These are phyloP conservation scores for Pycnonotus jocosus DNA, from an alignment of 2,113 vertebrate species.

Conservation along the genomic window DNA sequence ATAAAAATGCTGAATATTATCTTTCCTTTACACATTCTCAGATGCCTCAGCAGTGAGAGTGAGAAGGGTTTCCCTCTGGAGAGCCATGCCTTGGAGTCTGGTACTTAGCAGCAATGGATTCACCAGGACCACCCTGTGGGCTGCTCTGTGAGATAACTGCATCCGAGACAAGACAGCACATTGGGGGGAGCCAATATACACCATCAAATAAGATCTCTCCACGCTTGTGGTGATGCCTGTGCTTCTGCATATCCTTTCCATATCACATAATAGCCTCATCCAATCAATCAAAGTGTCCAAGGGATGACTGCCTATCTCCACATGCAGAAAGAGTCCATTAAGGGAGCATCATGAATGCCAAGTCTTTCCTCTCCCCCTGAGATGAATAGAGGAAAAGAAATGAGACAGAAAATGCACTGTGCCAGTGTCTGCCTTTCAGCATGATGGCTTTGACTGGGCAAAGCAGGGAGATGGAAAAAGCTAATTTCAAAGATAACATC, in stretches of 20 bases:
- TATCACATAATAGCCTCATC: background rate
- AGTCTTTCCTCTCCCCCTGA: background rate
- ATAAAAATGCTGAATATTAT: background rate
- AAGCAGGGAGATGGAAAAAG: constrained; percentile 18
- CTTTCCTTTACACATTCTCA: background rate
- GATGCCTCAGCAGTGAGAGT: background rate
- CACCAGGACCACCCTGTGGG: background rate
- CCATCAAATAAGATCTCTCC: background rate
- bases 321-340: constrained; percentile 6
- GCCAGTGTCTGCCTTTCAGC: constrained; percentile 18
- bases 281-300: constrained; percentile 22
- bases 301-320: background rate
- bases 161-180: background rate
- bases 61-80: background rate
- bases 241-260: background rate
- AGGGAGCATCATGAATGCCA: background rate
- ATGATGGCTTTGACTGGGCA: background rate
- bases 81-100: background rate
- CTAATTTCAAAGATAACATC: constrained; percentile 46
- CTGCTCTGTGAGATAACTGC: background rate
- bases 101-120: background rate
- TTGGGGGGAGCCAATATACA: background rate
- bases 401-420: constrained; percentile 2
- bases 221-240: background rate
- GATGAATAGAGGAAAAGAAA: constrained; percentile 19